These are phyloP conservation scores for Cylindroiulus punctatus DNA, from an alignment of 2,888 invertebrate species.

Conservation along the genomic window DNA sequence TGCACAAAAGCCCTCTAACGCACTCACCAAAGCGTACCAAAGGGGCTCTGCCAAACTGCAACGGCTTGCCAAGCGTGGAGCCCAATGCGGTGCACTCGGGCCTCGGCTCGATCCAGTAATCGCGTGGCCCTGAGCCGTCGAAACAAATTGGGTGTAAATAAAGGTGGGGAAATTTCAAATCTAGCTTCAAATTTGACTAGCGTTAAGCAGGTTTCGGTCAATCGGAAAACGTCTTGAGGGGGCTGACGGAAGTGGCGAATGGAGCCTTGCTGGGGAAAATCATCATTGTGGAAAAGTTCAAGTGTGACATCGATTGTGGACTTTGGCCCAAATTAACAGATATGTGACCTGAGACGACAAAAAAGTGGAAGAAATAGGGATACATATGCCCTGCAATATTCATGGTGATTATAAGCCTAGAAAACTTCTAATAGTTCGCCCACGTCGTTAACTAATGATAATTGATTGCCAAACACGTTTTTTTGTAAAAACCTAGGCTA, in stretches of 20 bases:
- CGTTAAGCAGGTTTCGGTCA: background rate
- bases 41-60: background rate
- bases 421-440: too few relatives aligned
- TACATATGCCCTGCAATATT: too few relatives aligned
- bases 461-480: too few relatives aligned
- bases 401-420: too few relatives aligned
- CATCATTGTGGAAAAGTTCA: background rate
- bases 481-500: too few relatives aligned
- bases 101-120: constrained; percentile 3
- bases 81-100: background rate
- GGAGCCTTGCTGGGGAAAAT: background rate
- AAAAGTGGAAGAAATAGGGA: too few relatives aligned
- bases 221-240: background rate
- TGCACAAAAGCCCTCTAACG: background rate
- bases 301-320: background rate
- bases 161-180: constrained; percentile 11
- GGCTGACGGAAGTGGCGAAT: background rate
- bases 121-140: background rate
- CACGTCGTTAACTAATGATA: too few relatives aligned
- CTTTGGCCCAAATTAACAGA: too few relatives aligned
- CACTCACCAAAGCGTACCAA: background rate
- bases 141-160: background rate
- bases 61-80: background rate
- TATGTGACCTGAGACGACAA: too few relatives aligned
- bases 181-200: background rate